Evolutionary conservation across 30 jellyfish, hydroid and myxozoan species (phyloP).

Genomic region (Clytia hemisphaerica): DNA sequence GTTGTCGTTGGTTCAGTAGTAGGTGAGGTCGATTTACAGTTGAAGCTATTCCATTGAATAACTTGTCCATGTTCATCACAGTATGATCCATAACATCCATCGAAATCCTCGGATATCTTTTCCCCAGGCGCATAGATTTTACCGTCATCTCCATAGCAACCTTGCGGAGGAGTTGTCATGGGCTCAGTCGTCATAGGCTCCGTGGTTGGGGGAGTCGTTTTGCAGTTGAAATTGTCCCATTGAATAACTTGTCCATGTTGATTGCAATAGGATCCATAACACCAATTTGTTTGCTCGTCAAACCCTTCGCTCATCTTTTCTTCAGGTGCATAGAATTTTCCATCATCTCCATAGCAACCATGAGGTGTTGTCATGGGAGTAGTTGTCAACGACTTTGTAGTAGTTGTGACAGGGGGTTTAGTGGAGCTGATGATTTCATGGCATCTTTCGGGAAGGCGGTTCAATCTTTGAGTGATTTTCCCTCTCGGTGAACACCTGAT

Average conservation of each 20-base stretch:
- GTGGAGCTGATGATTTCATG: not conserved
- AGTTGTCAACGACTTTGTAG: not conserved
- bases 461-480: conserved; percentile 2
- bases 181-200: not conserved
- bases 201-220: conserved; percentile 1
- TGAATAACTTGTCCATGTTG: conserved; percentile 8
- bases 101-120: conserved; percentile 8
- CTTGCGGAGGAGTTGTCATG: conserved; percentile 26
- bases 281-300: conserved; percentile 10
- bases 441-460: conserved; percentile 12
- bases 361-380: conserved; percentile 5
- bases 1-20: conserved; percentile 1
- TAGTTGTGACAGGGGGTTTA: too few relatives aligned
- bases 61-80: conserved; percentile 9
- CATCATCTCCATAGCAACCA: conserved; percentile 24
- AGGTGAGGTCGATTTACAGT: conserved; percentile 5
- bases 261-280: conserved; percentile 23
- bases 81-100: conserved; percentile 29
- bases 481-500: too few relatives aligned
- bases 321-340: conserved; percentile 15
- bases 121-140: not conserved
- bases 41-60: conserved; percentile 28
- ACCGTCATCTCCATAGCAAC: conserved; percentile 22
- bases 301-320: conserved; percentile 18
- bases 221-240: conserved; percentile 30